A percentile compares a stretch with the other conserved stretches of the same genome.
phyloP scores from a whole-genome alignment of 2,888 invertebrate species.

The Stenodera caucasica region DNA sequence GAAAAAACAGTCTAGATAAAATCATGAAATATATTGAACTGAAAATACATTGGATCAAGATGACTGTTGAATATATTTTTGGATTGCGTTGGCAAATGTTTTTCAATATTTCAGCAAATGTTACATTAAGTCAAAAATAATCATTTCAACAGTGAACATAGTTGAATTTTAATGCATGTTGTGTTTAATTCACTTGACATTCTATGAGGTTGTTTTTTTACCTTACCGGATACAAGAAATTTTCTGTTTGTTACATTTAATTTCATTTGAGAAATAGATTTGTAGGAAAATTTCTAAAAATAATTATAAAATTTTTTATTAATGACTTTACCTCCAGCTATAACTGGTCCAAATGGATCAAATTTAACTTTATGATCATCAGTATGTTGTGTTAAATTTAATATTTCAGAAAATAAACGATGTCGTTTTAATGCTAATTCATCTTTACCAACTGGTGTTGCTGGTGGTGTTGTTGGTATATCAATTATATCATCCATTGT shows the following conservation, averaged over 20 bases:
- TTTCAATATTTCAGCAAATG: slow-evolving; percentile 15
- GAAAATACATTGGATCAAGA: slow-evolving; percentile 22
- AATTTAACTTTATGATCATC: slow-evolving; percentile 75
- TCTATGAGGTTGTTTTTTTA: not conserved
- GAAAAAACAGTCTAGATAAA: slow-evolving; percentile 9
- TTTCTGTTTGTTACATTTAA: not conserved
- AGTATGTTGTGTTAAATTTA: slow-evolving; percentile 72
- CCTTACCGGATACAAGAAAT: not conserved
- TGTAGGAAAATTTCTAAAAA: not conserved
- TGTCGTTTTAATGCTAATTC: slow-evolving; percentile 76
- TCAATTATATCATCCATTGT: slow-evolving; percentile 52
- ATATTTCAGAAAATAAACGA: slow-evolving; percentile 76
- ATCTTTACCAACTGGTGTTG: slow-evolving; percentile 77
- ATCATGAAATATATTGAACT: slow-evolving; percentile 19
- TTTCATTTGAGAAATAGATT: not conserved
- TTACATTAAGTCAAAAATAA: slow-evolving; percentile 17
- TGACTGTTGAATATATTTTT: slow-evolving; percentile 24
- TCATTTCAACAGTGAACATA: slow-evolving; percentile 17
- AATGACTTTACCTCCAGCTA: slow-evolving; percentile 67
- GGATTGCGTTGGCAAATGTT: slow-evolving; percentile 29
- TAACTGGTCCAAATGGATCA: slow-evolving; percentile 70
- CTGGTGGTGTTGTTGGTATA: slow-evolving; percentile 68
- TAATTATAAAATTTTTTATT: slow-evolving; percentile 17
- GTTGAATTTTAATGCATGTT: too few species aligned
- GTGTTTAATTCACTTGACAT: not conserved